phyloP scores from a whole-genome alignment of 2,888 invertebrate genomes.

The Trisateles emortualis region DNA sequence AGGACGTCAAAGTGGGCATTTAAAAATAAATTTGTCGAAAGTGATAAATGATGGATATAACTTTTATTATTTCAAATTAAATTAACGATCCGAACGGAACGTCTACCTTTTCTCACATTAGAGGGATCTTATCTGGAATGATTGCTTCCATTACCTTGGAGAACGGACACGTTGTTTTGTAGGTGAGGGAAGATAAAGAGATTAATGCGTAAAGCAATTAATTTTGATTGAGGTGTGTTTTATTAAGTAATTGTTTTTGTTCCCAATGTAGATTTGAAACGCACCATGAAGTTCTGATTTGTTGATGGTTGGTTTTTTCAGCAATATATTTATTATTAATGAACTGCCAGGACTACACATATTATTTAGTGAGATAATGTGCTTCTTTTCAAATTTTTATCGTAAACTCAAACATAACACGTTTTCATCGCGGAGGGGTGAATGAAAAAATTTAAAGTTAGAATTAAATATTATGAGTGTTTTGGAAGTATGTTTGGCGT shows the following conservation, averaged over 20 bases:
- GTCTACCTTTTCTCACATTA: conserved; percentile 86
- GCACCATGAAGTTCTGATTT: conserved; percentile 62
- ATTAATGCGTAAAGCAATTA: conserved; percentile 87
- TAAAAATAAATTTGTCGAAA: conserved; percentile 87
- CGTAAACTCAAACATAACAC: conserved; percentile 11
- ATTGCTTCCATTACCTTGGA: conserved; percentile 85
- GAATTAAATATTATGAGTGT: conserved; percentile 59
- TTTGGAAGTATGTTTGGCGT: conserved; percentile 68
- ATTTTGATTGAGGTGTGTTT: conserved; percentile 86
- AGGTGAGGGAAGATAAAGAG: conserved; percentile 81
- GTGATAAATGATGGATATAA: conserved; percentile 86
- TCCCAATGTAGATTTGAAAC: conserved; percentile 77
- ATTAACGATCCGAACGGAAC: conserved; percentile 82
- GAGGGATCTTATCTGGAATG: conserved; percentile 85
- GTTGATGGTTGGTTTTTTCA: conserved; percentile 46
- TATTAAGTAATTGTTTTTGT: conserved; percentile 85
- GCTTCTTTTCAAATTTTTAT: conserved; percentile 23
- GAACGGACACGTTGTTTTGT: conserved; percentile 83
- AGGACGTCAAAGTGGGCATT: conserved; percentile 80
- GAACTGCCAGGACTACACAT: conserved; percentile 1
- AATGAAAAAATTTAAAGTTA: conserved; percentile 42
- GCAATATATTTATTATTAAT: conserved; percentile 26
- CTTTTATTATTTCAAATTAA: conserved; percentile 87
- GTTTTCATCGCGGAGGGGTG: conserved; percentile 29
- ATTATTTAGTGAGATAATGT: conserved; percentile 4